Base-by-base conservation (phyloP, 1,140 invertebrate genomes). In the Zaprionus ghesquierei region DNA sequence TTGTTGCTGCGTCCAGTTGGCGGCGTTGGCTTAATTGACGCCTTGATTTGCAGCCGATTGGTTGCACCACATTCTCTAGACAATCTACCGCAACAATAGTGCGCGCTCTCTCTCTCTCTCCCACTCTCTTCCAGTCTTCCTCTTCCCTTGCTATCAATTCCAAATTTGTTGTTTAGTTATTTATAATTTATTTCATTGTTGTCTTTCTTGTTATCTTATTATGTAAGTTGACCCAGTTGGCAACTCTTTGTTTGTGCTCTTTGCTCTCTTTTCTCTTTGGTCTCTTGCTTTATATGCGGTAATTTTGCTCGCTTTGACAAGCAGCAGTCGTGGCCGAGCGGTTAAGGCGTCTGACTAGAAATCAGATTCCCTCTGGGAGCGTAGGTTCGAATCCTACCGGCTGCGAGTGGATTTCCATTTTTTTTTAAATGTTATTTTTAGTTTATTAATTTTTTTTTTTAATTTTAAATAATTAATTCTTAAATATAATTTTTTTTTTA, bases 321-420 rank as follows among this genome's bases (percentile, higher is more conserved):
- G 31, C 18, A 29, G 41, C 51, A 64, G 61, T 56, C 60, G 53
- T 64, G 95, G 95, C 95, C 95, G 95, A 96, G 95, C 94, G 95
- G 95, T 96, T 96, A 96, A 96, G 95, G 95, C 95, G 95, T 95
- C 95, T 95, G 95, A 96, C 95, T 95, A 95, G 95, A 95, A 95
- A 95, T 95, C 94, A 95, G 95, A 95, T 95, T 95, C 94, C 95
- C 94, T 95, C 94, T 95, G 94, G 94, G 95, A 95, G 95, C 95
- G 95, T 95, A 95, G 95, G 95, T 96, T 96, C 95, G 95, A 96
- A 95, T 96, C 95, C 95, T 96, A 95, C 95, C 94, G 95, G 94
- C 95, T 95, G 95, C 95, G 95, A 31, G 2, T 13, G 8, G 13
- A 5, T 13, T 29, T 25, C 6, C 3, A 6, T 3, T 51, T 50